phyloP scores from a whole-genome alignment of 1,140 invertebrate species.

The Caenorhabditis latens region DNA sequence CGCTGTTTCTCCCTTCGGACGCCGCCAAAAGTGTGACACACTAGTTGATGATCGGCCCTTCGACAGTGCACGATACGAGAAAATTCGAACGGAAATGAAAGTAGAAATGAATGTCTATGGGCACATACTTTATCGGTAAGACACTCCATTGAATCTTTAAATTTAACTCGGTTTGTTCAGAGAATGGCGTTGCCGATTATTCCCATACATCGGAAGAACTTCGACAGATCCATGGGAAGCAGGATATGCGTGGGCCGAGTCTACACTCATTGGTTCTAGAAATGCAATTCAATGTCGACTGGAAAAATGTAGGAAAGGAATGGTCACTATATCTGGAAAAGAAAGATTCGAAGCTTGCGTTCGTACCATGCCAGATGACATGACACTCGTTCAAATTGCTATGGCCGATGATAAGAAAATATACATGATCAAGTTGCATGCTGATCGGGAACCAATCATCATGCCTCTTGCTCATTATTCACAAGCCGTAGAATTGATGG shows the following conservation, averaged over 20 bases:
- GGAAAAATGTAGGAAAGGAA: constrained; percentile 16
- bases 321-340: constrained; percentile 16
- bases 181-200: constrained; percentile 20
- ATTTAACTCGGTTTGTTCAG: not conserved
- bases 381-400: constrained; percentile 36
- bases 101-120: not conserved
- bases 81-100: not conserved
- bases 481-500: constrained; percentile 19
- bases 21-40: not conserved
- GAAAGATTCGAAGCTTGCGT: constrained; percentile 18
- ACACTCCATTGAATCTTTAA: not conserved
- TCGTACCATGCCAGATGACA: constrained; percentile 12
- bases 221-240: constrained; percentile 21
- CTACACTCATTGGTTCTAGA: constrained; percentile 7
- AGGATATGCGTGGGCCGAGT: constrained; percentile 30
- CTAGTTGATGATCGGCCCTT: not conserved
- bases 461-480: constrained; percentile 22
- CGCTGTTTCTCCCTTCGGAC: constrained; percentile 25
- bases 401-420: constrained; percentile 18
- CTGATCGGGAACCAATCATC: constrained; percentile 18
- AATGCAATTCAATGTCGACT: constrained; percentile 26
- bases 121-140: constrained; percentile 1
- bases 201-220: constrained; percentile 3
- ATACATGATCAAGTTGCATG: constrained; percentile 4
- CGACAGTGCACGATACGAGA: not conserved